A percentile compares a stretch with the other conserved stretches of the same genome.
phyloP scores from a whole-genome alignment of 2,797 vertebrate species.

The Cossypha polioptera region DNA sequence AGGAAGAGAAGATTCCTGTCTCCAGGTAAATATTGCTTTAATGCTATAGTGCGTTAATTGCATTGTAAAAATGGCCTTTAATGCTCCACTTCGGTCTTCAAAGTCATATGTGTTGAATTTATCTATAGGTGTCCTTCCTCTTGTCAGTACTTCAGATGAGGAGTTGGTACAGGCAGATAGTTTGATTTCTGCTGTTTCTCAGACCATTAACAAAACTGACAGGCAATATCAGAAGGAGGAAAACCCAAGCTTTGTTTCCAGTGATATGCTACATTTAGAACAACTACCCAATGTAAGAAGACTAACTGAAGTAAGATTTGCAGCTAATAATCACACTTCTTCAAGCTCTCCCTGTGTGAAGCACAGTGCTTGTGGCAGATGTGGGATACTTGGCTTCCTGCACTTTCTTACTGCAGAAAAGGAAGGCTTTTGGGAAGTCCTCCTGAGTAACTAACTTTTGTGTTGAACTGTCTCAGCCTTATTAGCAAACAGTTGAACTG shows the following conservation, averaged over 20 bases:
- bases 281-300: background rate
- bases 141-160: background rate
- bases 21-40: background rate
- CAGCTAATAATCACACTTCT: background rate
- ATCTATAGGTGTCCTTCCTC: background rate
- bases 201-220: background rate
- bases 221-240: background rate
- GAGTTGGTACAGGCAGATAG: background rate
- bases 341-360: background rate
- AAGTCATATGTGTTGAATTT: background rate
- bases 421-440: background rate
- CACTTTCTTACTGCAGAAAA: background rate
- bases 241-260: background rate
- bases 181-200: background rate
- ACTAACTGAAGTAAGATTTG: background rate
- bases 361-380: accelerated
- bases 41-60: background rate
- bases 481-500: background rate
- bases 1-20: background rate
- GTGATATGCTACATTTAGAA: background rate
- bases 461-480: background rate
- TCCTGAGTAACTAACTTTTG: background rate
- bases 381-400: accelerated
- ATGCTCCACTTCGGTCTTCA: background rate
- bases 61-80: background rate